Evolutionary conservation across 2,888 invertebrate species (phyloP).

Genomic region (Gandaritis pyraliata): DNA sequence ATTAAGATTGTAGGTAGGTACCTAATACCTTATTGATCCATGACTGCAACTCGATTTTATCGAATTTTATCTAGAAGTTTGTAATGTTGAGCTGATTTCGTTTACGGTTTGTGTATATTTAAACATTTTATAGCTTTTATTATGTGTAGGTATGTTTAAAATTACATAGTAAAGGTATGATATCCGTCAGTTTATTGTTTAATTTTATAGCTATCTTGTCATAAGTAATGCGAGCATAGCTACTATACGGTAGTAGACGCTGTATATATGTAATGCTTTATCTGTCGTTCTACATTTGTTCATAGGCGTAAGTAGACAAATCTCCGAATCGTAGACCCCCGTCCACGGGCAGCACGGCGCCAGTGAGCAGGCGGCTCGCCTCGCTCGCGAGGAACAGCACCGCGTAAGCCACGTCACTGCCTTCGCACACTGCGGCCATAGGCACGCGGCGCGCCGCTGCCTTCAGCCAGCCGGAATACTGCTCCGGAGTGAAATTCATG

Average conservation of each 20-base stretch:
- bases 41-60: constrained; percentile 48
- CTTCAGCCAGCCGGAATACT: constrained; percentile 45
- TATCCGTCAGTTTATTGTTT: constrained; percentile 46
- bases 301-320: constrained; percentile 3
- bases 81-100: constrained; percentile 32
- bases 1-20: not conserved
- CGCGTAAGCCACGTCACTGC: constrained; percentile 90
- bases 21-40: constrained; percentile 47
- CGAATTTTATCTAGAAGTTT: constrained; percentile 35
- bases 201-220: not conserved
- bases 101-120: constrained; percentile 51
- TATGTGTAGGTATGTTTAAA: constrained; percentile 52
- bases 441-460: constrained; percentile 35
- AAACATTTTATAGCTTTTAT: constrained; percentile 56
- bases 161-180: constrained; percentile 63
- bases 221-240: no score
- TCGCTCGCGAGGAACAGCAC: constrained; percentile 94
- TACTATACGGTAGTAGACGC: no score
- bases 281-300: not conserved
- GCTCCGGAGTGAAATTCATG: constrained; percentile 40
- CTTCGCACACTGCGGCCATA: constrained; percentile 44
- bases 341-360: constrained; percentile 68
- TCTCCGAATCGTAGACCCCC: constrained; percentile 43
- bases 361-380: constrained; percentile 92
- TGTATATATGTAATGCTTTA: no score